Base-by-base conservation (phyloP, 2,888 invertebrate genomes). In the Patella pellucida region DNA sequence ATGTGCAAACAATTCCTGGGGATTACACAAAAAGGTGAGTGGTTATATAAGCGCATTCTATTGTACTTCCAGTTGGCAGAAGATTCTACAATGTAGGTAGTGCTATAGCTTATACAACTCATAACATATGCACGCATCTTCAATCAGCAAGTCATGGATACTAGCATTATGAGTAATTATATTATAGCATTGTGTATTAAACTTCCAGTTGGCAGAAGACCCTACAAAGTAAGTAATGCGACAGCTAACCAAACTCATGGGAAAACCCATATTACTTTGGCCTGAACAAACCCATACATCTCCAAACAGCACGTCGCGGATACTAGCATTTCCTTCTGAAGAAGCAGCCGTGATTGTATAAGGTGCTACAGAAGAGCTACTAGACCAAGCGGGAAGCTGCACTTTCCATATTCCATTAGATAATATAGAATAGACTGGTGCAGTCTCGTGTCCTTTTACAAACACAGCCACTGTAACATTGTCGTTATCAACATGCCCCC, bases 261-360 rank as follows among this genome's bases (percentile, higher is more conserved):
- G 72, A 75, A 87, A 87, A 76, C 80, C 79, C 89, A 89, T 89
- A 75, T 89, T 89, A 72, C 87, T 87, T 77, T 89, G 88, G 52
- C 90, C 90, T 50, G 89, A 89, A 74, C 90, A 90, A 9, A 90
- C 51, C 90, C 90, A 90, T 0, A 90, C 89, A 75, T 90, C 90
- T 14, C 90, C 90, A 80, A 90, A 89, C 72, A 88, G 72, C 14
- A 90, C 89, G 78, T 89, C 85, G 15, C 73, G 75, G 3, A 90
- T 69, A 3, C 76, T 78, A n/a, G 84, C 79, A 12, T 72, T 73
- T 51, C 82, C 79, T 12, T 76, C 79, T n/a, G 73, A 79, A n/a
- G 85, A 83, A 16, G 69, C 74, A 1, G 84, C 86, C 2, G 76
- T 80, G 19, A 88, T 75, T 3, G 54, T 79, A 72, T 79, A 84